Base-by-base conservation (phyloP, 23 tunicate genomes). In the Ciona savignyi region DNA sequence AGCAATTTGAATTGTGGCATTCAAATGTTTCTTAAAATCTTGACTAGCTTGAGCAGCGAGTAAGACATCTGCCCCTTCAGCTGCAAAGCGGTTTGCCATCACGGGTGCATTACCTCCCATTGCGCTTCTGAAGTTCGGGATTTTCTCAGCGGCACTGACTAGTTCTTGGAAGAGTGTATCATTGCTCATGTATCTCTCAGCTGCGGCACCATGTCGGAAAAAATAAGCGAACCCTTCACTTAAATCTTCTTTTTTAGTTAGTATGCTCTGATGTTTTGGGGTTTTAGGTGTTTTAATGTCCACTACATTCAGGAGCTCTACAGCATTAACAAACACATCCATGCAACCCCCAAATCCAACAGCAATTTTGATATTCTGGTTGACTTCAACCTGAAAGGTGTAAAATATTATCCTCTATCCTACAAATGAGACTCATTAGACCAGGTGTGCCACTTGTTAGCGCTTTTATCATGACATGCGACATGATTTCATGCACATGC, bases 71-170 rank as follows among this genome's bases (percentile, higher is more conserved):
- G 83, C 93, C 0, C 98, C 98, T 85, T 93, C 87, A 28, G 71
- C 60, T 6, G 98, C 98, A 35, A 93, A 76, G 30, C 98, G 61
- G 30, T 93, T 81, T 1, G 98, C 98, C 81, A 93, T 93, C 6
- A 93, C 98, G 20, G 93, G 93, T 1, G 98, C 98, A 93, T 93
- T 93, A n/a, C 98, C 98, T 28, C 98, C 98, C 34, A 75, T 34
- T 15, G 23, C 80, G 4, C 11, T 64, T 28, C 96, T 61, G 35
- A 30, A 29, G 20, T 73, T 67, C 25, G 70, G 30, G 60, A 81
- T 19, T 1, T 27, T 34, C 23, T 73, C 34, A 6, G 96, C 84
- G 33, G 74, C 69, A 2, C 73, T 71, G 0, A 89, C 88, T 67
- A 89, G 77, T 2, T 78, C 42, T 21, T 61, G 35, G 64, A 89